phyloP scores from a whole-genome alignment of 1,140 invertebrate species.

The Cylas formicarius region DNA sequence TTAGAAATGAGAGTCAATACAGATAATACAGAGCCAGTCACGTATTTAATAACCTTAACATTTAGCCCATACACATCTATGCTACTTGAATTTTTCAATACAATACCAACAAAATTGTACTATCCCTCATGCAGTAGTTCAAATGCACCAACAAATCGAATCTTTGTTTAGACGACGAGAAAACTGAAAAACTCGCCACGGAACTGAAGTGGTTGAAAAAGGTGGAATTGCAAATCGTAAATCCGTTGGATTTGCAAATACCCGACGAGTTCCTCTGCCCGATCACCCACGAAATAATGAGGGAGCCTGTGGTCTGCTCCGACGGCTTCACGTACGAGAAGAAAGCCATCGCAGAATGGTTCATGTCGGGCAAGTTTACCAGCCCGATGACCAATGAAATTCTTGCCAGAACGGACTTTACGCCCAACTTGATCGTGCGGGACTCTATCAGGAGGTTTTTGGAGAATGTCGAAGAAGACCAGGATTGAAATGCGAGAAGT shows the following conservation, averaged over 20 bases:
- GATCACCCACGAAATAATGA: slow-evolving; percentile 74
- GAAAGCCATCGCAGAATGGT: slow-evolving; percentile 68
- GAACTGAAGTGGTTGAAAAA: slow-evolving; percentile 50
- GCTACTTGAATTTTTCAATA: too few relatives aligned
- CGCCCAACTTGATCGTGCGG: slow-evolving; percentile 47
- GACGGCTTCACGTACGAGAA: slow-evolving; percentile 75
- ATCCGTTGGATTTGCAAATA: slow-evolving; percentile 34
- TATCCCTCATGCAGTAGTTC: background rate
- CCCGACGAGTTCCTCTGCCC: slow-evolving; percentile 72
- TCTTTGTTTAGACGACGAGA: slow-evolving; percentile 32
- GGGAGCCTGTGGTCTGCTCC: slow-evolving; percentile 66
- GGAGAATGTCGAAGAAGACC: slow-evolving; percentile 17
- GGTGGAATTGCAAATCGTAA: slow-evolving; percentile 32
- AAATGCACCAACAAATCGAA: background rate
- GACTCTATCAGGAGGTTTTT: slow-evolving; percentile 36
- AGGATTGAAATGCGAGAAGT: background rate
- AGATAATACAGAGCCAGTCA: too few relatives aligned
- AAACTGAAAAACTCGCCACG: slow-evolving; percentile 26
- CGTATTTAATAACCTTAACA: too few relatives aligned
- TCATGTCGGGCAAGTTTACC: slow-evolving; percentile 59
- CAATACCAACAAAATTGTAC: background rate
- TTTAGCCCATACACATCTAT: too few relatives aligned
- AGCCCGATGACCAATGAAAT: slow-evolving; percentile 71
- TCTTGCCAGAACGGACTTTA: slow-evolving; percentile 50
- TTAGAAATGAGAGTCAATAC: too few relatives aligned